phyloP scores from a whole-genome alignment of 2,113 vertebrate species.

The Charadrius vociferus region DNA sequence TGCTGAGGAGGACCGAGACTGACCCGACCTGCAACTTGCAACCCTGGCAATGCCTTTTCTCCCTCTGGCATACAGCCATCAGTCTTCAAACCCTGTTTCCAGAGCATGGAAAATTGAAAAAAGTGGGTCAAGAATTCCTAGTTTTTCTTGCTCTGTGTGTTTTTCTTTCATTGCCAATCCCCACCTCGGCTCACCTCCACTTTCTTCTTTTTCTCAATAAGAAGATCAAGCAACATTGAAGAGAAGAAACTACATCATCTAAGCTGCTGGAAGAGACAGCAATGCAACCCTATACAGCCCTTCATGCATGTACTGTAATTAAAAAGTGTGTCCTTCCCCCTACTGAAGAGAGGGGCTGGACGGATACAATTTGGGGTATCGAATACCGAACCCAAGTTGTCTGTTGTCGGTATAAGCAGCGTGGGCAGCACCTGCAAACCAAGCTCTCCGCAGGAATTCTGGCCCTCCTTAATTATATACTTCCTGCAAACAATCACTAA shows the following conservation, averaged over 20 bases:
- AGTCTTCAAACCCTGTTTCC: not conserved
- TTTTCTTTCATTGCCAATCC: not conserved
- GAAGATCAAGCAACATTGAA: not conserved
- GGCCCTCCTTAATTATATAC: slow-evolving; percentile 50
- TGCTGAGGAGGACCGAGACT: not conserved
- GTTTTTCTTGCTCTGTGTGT: not conserved
- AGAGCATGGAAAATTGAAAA: not conserved
- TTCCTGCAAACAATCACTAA: slow-evolving; percentile 21
- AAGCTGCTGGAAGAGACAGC: not conserved
- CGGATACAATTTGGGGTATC: slow-evolving; percentile 45
- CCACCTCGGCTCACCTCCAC: not conserved
- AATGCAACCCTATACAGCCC: slow-evolving; percentile 3
- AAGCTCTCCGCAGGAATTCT: slow-evolving; percentile 13
- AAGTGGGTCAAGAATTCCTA: not conserved
- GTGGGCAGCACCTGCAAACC: slow-evolving; percentile 52
- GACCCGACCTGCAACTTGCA: not conserved
- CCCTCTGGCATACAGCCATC: not conserved
- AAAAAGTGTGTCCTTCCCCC: slow-evolving; percentile 1
- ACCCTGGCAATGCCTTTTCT: not conserved
- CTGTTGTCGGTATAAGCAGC: slow-evolving; percentile 9
- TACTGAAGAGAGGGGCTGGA: slow-evolving; percentile 10
- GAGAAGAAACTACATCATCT: not conserved
- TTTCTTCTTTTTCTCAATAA: not conserved
- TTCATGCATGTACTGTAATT: not conserved
- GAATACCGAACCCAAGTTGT: slow-evolving; percentile 16